Evolutionary conservation across 2,888 invertebrate species (phyloP).

Genomic region (Leptothorax acervorum): DNA sequence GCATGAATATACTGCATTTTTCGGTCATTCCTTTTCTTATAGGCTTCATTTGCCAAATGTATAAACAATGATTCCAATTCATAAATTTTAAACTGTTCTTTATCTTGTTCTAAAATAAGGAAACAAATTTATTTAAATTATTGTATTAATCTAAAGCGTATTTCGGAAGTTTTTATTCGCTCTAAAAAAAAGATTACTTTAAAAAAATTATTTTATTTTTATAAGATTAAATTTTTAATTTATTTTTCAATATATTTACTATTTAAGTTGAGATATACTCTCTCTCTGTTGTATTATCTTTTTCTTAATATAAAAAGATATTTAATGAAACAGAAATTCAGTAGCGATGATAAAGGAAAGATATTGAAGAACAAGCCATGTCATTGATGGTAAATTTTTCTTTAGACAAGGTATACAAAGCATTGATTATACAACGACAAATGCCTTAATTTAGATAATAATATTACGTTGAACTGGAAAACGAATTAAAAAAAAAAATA

Average conservation of each 20-base stretch:
- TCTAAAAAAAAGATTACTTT: neutral
- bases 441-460: too few species aligned
- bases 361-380: too few species aligned
- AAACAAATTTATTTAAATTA: conserved; percentile 18
- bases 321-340: too few species aligned
- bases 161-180: neutral
- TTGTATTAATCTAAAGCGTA: neutral
- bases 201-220: neutral
- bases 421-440: neutral
- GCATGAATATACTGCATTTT: neutral
- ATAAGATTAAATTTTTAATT: neutral
- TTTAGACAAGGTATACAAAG: neutral
- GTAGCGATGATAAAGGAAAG: too few species aligned
- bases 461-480: too few species aligned
- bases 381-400: too few species aligned
- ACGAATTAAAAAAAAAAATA: too few species aligned
- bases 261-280: neutral
- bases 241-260: neutral
- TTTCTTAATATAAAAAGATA: neutral
- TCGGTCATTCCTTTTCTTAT: neutral
- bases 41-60: conserved; percentile 17
- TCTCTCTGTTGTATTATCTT: neutral
- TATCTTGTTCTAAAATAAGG: neutral
- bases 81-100: conserved; percentile 18
- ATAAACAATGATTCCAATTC: conserved; percentile 15